phyloP scores from a whole-genome alignment of 2,888 invertebrate genomes.

The Clepsis dumicolana region DNA sequence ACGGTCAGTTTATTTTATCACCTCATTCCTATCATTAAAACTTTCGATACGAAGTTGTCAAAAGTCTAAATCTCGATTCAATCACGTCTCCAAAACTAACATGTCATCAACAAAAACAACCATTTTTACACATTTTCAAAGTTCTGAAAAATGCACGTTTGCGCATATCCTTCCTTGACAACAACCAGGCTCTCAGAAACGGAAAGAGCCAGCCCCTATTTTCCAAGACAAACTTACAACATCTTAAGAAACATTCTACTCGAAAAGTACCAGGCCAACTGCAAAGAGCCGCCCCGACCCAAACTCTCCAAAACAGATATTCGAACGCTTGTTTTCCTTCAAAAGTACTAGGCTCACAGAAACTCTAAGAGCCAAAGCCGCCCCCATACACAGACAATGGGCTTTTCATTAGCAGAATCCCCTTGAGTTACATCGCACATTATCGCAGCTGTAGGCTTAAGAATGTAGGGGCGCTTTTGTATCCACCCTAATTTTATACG shows the following conservation, averaged over 20 bases:
- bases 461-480: slow-evolving; percentile 12
- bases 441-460: slow-evolving; percentile 11
- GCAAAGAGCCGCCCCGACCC: background rate
- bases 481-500: slow-evolving; percentile 7
- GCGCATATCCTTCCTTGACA: background rate
- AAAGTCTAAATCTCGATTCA: no score
- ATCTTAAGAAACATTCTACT: background rate
- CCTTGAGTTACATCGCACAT: slow-evolving; percentile 19
- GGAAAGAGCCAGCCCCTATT: background rate
- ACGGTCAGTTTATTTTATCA: no score
- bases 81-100: no score
- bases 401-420: slow-evolving; percentile 15
- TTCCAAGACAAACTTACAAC: background rate
- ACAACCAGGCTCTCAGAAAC: background rate
- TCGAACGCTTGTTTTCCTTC: background rate
- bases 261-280: background rate
- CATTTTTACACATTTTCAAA: no score
- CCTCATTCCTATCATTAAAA: no score
- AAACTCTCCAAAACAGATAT: background rate
- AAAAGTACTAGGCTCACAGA: background rate
- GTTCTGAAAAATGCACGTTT: background rate
- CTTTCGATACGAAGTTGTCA: no score
- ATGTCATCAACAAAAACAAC: no score
- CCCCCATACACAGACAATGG: slow-evolving; percentile 12
- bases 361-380: background rate